phyloP scores from a whole-genome alignment of 2,888 invertebrate genomes.

The Drosophila atripex region DNA sequence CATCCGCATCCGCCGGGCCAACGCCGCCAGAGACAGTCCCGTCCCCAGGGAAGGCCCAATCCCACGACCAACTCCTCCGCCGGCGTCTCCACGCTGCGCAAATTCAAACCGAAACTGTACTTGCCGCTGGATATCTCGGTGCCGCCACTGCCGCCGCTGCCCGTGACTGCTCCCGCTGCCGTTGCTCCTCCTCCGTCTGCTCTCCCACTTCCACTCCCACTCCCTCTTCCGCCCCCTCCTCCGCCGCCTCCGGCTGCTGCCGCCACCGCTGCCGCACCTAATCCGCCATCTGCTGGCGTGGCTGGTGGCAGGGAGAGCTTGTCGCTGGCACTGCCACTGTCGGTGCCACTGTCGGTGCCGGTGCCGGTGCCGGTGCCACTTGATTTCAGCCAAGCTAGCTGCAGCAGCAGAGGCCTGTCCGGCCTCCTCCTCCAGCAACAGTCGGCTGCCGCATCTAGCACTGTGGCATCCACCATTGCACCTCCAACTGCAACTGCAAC shows the following conservation, averaged over 20 bases:
- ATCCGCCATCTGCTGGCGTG: conserved; percentile 1
- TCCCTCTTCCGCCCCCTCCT: not conserved
- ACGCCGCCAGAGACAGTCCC: conserved; percentile 42
- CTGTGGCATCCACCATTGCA: not conserved
- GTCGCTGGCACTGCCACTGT: conserved; percentile 62
- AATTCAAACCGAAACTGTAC: conserved; percentile 58
- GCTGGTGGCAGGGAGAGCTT: conserved; percentile 34
- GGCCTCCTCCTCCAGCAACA: conserved; percentile 26
- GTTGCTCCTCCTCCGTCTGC: conserved; percentile 4
- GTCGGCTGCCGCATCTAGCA: conserved; percentile 25
- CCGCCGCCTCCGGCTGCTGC: conserved; percentile 17
- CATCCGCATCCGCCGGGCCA: conserved; percentile 23
- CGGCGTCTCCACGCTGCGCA: conserved; percentile 23
- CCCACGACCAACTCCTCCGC: conserved; percentile 17
- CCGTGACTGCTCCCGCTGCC: conserved; percentile 7
- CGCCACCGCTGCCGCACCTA: not conserved
- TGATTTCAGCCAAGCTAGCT: conserved; percentile 60
- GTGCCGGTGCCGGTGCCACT: no score
- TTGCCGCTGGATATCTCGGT: conserved; percentile 64
- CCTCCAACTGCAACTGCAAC: conserved; percentile 10
- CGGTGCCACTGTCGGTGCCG: no score
- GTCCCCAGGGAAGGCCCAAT: conserved; percentile 13
- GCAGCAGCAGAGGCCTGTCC: conserved; percentile 11
- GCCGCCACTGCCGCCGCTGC: conserved; percentile 53
- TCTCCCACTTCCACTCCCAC: not conserved